phyloP scores from a whole-genome alignment of 2,888 invertebrate species.

The Hirudinaria manillensis region DNA sequence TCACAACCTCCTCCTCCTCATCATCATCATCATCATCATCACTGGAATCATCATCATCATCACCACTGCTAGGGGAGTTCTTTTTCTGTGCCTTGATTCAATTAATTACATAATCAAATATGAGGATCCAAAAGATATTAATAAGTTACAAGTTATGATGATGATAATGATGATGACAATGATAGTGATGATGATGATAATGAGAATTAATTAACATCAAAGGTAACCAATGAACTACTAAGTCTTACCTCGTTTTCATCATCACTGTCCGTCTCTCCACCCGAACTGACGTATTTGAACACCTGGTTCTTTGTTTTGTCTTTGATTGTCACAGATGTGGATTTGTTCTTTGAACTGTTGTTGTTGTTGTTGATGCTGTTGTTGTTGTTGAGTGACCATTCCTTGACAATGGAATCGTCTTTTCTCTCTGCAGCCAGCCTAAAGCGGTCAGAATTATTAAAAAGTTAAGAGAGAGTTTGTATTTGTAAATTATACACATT shows the following conservation, averaged over 20 bases:
- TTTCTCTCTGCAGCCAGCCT: slow-evolving; percentile 3
- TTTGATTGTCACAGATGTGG: background rate
- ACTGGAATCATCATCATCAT: background rate
- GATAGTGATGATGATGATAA: too few relatives aligned
- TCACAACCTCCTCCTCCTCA: background rate
- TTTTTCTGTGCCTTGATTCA: background rate
- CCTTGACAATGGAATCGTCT: background rate
- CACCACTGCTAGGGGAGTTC: background rate
- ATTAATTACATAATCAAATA: too few relatives aligned
- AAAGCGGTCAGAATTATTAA: background rate
- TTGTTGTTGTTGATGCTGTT: background rate
- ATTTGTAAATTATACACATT: too few relatives aligned
- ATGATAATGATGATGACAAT: too few relatives aligned
- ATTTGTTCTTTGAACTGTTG: background rate
- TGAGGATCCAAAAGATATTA: too few relatives aligned
- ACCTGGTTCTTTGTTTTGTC: background rate
- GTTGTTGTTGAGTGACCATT: background rate
- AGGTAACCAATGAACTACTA: too few relatives aligned
- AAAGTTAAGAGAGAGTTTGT: too few relatives aligned
- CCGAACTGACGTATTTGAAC: too few relatives aligned
- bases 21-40: slow-evolving; percentile 5
- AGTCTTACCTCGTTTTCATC: too few relatives aligned
- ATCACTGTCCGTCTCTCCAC: too few relatives aligned
- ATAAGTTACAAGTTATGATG: too few relatives aligned
- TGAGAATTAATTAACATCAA: too few relatives aligned